phyloP scores from a whole-genome alignment of 1,140 invertebrate species.

The Colletes gigas region DNA sequence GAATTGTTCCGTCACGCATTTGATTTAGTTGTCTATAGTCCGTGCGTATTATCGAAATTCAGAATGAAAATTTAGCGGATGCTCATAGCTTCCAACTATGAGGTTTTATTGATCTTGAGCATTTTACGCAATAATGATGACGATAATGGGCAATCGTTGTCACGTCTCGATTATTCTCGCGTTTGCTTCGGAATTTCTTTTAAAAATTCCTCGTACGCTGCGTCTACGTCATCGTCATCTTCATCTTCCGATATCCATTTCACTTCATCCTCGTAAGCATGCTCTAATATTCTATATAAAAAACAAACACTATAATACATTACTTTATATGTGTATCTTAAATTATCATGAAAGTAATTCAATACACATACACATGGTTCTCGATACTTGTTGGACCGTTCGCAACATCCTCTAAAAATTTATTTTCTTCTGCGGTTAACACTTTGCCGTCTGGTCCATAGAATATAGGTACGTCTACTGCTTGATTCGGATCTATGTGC shows the following conservation, averaged over 20 bases:
- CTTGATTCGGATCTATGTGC: slow-evolving; percentile 43
- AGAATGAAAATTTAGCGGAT: slow-evolving; percentile 13
- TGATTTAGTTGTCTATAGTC: slow-evolving; percentile 8
- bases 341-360: slow-evolving; percentile 8
- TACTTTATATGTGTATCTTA: neutral
- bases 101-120: slow-evolving; percentile 1
- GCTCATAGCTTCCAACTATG: slow-evolving; percentile 39
- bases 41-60: slow-evolving; percentile 11
- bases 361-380: slow-evolving; percentile 63
- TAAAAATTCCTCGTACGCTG: slow-evolving; percentile 77
- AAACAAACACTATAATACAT: neutral
- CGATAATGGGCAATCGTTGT: neutral
- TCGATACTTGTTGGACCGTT: slow-evolving; percentile 49
- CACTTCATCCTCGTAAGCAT: slow-evolving; percentile 65
- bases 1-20: neutral
- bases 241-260: slow-evolving; percentile 53
- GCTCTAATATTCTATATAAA: slow-evolving; percentile 48
- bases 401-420: slow-evolving; percentile 68
- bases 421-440: slow-evolving; percentile 76
- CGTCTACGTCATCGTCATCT: slow-evolving; percentile 73
- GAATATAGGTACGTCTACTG: slow-evolving; percentile 72
- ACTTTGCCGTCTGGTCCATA: slow-evolving; percentile 79
- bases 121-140: slow-evolving; percentile 16
- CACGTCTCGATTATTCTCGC: slow-evolving; percentile 16
- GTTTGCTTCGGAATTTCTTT: slow-evolving; percentile 45